phyloP scores from a whole-genome alignment of 2,888 invertebrate genomes.

The Amaurobius ferox region DNA sequence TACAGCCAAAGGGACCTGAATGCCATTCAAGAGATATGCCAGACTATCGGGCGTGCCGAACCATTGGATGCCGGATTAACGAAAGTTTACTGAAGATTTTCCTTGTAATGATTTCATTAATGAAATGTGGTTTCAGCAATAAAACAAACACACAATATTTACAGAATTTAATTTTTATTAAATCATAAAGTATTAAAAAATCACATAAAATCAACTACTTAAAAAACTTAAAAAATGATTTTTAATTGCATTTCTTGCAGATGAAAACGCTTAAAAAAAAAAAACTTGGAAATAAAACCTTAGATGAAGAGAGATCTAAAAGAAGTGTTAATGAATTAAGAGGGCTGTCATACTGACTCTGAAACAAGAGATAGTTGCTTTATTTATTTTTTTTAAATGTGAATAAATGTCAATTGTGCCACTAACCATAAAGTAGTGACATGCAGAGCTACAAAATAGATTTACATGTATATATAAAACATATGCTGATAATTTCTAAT shows the following conservation, averaged over 20 bases:
- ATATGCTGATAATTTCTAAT: too few species aligned
- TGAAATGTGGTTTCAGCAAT: too few species aligned
- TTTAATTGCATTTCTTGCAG: neutral
- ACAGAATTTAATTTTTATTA: neutral
- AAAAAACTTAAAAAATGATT: neutral
- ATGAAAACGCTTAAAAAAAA: neutral
- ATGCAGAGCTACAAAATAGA: neutral
- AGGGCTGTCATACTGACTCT: neutral
- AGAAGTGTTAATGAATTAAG: neutral
- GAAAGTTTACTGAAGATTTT: too few species aligned
- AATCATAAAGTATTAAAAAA: neutral
- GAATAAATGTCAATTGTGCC: too few species aligned
- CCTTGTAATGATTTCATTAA: too few species aligned
- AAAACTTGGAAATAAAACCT: neutral
- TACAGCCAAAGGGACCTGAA: too few species aligned
- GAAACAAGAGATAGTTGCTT: neutral
- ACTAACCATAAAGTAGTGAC: too few species aligned
- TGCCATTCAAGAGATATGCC: too few species aligned
- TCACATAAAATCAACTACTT: slow-evolving; percentile 1
- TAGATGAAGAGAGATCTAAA: neutral
- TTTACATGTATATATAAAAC: neutral
- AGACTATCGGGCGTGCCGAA: too few species aligned
- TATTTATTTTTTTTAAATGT: neutral
- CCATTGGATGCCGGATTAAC: too few species aligned
- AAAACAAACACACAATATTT: neutral